phyloP scores from a whole-genome alignment of 1,140 invertebrate genomes.

The Papilio aristodemus region DNA sequence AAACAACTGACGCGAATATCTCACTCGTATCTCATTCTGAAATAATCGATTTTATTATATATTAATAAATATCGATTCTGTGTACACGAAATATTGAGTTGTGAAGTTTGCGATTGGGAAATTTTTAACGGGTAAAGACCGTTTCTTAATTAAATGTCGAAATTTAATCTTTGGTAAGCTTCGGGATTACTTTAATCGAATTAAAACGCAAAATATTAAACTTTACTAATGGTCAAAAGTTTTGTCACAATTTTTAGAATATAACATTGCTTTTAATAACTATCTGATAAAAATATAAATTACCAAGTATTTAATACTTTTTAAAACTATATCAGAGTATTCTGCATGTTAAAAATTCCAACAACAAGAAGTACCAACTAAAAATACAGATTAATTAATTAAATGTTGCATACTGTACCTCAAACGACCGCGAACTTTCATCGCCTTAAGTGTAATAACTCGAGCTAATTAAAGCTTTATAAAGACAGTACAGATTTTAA shows the following conservation, averaged over 20 bases:
- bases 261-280: too few species aligned
- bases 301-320: too few species aligned
- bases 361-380: not conserved
- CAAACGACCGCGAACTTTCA: not conserved
- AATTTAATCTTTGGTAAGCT: not conserved
- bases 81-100: not conserved
- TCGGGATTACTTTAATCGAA: not conserved
- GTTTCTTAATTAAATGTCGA: not conserved
- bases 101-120: not conserved
- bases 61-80: not conserved
- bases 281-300: too few species aligned
- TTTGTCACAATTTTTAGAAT: too few species aligned
- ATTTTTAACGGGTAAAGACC: not conserved
- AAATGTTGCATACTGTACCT: constrained; percentile 11
- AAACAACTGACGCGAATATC: constrained; percentile 21
- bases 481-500: constrained; percentile 28
- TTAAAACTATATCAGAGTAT: too few species aligned
- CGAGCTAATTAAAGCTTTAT: constrained; percentile 24
- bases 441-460: constrained; percentile 11
- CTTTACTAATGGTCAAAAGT: too few species aligned
- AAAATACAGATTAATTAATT: not conserved
- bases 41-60: constrained; percentile 11
- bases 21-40: not conserved
- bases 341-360: too few species aligned
- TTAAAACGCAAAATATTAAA: not conserved